A percentile compares a stretch with the other conserved stretches of the same genome.
phyloP scores from a whole-genome alignment of 2,888 invertebrate species.

The Lamellibrachia satsuma region DNA sequence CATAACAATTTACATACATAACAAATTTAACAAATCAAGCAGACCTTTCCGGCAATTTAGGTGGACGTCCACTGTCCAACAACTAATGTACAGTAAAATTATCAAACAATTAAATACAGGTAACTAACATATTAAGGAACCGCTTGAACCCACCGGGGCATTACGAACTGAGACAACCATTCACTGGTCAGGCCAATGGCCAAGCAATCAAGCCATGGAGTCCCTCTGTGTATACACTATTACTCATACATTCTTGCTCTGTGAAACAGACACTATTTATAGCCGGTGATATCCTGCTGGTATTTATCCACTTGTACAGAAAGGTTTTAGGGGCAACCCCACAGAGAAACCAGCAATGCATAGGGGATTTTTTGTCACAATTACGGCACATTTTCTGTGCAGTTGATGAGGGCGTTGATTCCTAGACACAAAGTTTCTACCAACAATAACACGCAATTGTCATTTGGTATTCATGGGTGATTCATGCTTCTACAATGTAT shows the following conservation, averaged over 20 bases:
- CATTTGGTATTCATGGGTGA: background rate
- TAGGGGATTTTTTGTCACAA: background rate
- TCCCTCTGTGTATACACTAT: background rate
- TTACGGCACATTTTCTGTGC: background rate
- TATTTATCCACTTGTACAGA: background rate
- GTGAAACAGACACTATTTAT: background rate
- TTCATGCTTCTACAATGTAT: background rate
- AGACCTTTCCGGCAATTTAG: background rate
- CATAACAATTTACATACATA: no score
- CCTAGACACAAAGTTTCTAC: background rate
- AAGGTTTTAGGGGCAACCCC: background rate
- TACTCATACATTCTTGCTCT: conserved; percentile 13
- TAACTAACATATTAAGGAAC: background rate
- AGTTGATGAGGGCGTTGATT: background rate
- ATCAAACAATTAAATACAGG: background rate
- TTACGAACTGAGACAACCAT: background rate
- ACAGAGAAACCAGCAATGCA: background rate
- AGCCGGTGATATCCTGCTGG: background rate
- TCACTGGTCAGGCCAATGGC: background rate
- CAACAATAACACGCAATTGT: background rate
- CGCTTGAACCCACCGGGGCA: background rate
- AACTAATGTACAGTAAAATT: background rate
- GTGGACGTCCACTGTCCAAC: background rate
- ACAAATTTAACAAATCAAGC: no score
- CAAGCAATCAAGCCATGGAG: background rate